These are phyloP conservation scores for Sialis lutaria DNA, from an alignment of 2,888 invertebrate genomes.

Conservation along the genomic window DNA sequence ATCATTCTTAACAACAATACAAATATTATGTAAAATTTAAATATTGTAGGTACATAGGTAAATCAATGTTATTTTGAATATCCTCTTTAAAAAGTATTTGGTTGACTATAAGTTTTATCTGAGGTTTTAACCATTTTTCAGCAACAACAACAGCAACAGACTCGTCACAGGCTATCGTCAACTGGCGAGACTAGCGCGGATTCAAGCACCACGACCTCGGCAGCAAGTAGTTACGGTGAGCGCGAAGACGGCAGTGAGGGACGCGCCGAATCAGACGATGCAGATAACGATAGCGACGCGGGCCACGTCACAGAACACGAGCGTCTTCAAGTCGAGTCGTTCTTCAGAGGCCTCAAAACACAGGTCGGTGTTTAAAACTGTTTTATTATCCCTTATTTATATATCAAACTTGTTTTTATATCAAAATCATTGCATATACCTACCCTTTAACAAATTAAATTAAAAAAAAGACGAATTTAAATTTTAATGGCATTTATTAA, in stretches of 20 bases:
- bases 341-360: conserved; percentile 59
- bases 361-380: conserved; percentile 28
- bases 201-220: conserved; percentile 28
- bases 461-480: no score
- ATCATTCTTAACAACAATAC: no score
- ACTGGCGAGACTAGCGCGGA: conserved; percentile 35
- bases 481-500: no score
- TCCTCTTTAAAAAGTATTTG: no score
- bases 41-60: no score
- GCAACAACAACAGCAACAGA: conserved; percentile 10
- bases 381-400: no score
- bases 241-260: conserved; percentile 38
- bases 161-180: conserved; percentile 36
- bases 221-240: conserved; percentile 27
- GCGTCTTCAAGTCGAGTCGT: conserved; percentile 50
- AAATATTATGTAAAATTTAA: no score
- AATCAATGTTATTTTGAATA: no score
- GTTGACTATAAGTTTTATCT: neutral
- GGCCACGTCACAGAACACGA: conserved; percentile 41
- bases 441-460: no score
- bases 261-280: conserved; percentile 29
- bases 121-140: no score
- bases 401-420: no score
- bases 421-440: no score
- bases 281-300: conserved; percentile 19